Percentiles rank a stretch among this genome's conserved stretches.
Evolutionary conservation across 2,888 invertebrate species (phyloP).

Genomic region (Cartodere bifasciata): DNA sequence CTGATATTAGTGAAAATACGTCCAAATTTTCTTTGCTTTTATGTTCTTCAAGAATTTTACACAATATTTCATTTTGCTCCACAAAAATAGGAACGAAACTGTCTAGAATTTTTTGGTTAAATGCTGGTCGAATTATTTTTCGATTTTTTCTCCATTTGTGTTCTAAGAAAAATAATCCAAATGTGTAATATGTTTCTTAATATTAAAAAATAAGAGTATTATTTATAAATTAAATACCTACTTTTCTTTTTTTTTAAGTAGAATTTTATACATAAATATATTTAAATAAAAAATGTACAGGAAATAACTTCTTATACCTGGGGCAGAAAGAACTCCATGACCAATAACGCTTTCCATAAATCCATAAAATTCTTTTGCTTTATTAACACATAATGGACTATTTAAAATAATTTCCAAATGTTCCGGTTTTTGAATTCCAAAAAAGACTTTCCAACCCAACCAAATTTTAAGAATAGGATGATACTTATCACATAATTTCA

Average conservation of each 20-base stretch:
- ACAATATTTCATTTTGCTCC: conserved; percentile 41
- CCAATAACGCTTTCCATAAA: conserved; percentile 12
- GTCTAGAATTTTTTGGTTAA: conserved; percentile 48
- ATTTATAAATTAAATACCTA: too few relatives aligned
- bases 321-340: conserved; percentile 15
- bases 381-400: conserved; percentile 14
- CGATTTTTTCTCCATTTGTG: conserved; percentile 49
- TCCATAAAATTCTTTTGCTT: conserved; percentile 15
- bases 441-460: conserved; percentile 13
- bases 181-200: too few relatives aligned
- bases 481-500: neutral
- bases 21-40: conserved; percentile 36
- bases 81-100: conserved; percentile 48
- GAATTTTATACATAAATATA: too few relatives aligned
- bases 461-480: conserved; percentile 8
- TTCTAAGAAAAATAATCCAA: too few relatives aligned
- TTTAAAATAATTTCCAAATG: conserved; percentile 16
- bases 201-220: too few relatives aligned
- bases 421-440: conserved; percentile 11
- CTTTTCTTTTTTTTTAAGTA: too few relatives aligned
- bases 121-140: conserved; percentile 47
- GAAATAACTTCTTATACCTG: too few relatives aligned
- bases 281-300: too few relatives aligned
- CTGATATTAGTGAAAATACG: conserved; percentile 40
- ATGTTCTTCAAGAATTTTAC: conserved; percentile 33